Evolutionary conservation across 2,797 vertebrate genomes (phyloP).

Genomic region (Muscicapa comitata): DNA sequence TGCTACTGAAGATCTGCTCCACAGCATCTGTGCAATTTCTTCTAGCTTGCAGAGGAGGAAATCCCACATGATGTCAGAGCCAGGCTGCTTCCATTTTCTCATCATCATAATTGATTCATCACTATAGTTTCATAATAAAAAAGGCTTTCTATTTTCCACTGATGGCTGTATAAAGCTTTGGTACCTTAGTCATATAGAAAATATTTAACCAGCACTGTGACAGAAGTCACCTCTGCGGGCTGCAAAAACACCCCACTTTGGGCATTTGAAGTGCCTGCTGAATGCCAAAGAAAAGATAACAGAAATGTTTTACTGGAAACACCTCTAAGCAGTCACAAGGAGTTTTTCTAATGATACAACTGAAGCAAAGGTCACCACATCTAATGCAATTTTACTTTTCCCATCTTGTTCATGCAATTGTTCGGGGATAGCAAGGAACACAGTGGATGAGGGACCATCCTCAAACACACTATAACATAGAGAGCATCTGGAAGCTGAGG

Average conservation of each 20-base stretch:
- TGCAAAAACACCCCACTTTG: background rate
- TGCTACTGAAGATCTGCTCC: background rate
- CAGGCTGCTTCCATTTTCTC: background rate
- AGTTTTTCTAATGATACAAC: background rate
- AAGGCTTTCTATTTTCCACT: background rate
- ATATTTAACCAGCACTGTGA: background rate
- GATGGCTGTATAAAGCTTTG: background rate
- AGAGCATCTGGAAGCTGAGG: background rate
- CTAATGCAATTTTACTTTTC: background rate
- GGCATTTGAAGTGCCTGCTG: background rate
- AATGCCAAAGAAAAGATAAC: background rate
- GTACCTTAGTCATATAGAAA: background rate
- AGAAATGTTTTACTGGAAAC: background rate
- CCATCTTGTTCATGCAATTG: background rate
- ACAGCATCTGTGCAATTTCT: background rate
- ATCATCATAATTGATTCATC: background rate
- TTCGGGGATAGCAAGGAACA: fast-evolving
- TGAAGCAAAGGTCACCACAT: background rate
- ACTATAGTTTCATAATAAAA: background rate
- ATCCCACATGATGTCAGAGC: background rate
- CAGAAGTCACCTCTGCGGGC: background rate
- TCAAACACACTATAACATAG: fast-evolving
- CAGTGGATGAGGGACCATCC: background rate
- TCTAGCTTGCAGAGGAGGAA: background rate
- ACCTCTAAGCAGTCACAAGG: background rate